Percentiles rank a stretch among this genome's conserved stretches.
Evolutionary conservation across 2,113 vertebrate genomes (phyloP).

Genomic region (Gymnogyps californianus): DNA sequence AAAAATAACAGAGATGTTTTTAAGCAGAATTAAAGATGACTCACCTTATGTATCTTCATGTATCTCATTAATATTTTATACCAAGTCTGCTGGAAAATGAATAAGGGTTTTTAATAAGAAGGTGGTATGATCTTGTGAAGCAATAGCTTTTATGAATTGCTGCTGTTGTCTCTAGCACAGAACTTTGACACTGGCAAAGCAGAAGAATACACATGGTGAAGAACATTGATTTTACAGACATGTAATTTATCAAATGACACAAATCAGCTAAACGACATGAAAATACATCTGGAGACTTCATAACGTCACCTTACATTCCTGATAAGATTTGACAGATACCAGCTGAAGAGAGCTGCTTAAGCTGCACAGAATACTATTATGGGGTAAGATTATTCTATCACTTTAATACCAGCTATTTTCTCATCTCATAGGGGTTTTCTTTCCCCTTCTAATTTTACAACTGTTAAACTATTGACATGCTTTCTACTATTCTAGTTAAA

Average conservation of each 20-base stretch:
- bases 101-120: neutral
- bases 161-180: neutral
- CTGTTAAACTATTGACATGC: neutral
- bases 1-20: neutral
- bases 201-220: neutral
- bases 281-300: constrained; percentile 39
- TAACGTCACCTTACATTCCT: constrained; percentile 13
- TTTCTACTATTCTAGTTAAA: neutral
- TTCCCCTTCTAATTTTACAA: neutral
- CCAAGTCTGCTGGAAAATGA: neutral
- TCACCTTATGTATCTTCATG: neutral
- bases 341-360: neutral
- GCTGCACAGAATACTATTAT: neutral
- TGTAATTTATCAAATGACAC: constrained; percentile 47
- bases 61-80: neutral
- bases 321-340: constrained; percentile 3
- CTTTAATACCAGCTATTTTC: constrained; percentile 39
- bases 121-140: neutral
- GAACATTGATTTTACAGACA: constrained; percentile 33
- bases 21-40: neutral
- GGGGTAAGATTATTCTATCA: neutral
- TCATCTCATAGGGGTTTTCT: constrained; percentile 10
- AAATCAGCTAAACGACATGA: constrained; percentile 52
- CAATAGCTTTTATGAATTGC: neutral
- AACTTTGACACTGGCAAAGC: neutral